Base-by-base conservation (phyloP, 64 coral and sea anemone genomes). In the Orbicella faveolata region DNA sequence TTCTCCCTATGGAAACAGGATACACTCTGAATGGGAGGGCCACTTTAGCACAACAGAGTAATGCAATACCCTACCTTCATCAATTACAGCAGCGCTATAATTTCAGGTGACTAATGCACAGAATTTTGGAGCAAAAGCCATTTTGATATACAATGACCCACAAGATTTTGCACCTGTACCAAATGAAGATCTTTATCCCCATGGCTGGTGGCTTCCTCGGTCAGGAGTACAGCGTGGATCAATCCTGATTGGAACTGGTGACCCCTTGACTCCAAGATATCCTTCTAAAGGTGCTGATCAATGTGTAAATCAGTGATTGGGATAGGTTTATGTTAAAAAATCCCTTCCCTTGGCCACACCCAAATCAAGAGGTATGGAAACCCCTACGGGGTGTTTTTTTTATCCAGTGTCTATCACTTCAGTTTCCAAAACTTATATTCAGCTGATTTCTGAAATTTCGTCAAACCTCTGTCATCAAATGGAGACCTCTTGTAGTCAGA, bases 181-280 rank as follows among this genome's bases (percentile, higher is more conserved):
- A 57, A 89, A 98, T 52, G 84, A 91, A 75, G 88, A 98, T 26
- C 89, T 98, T 16, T 98, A 94, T 74, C 95, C 95, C 0, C 79
- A 94, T 51, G 89, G 95, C 55, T 98, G 95, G 95, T 98, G 95
- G 95, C 79, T 98, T 17, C 95, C 95, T 57, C 87, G 92, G 73
- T 87, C 95, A 79, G 95, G 95, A 59, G 95, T 94, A 0, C 92
- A 98, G 79, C 90, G 95, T 89, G 95, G 95, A 30, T 91, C 95
- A 76, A 93, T 98, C 53, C 91, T 98, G 16, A 83, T 92, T 35
- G 95, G 95, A 6, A 98, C 90, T 36, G 95, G 95, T 25, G 95
- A 98, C 74, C 92, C 95, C 34, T 89, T 98, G 17, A 98, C 95
- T 20, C 95, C 95, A 63, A 87, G 95, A 11, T 98, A 98, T 61